Base-by-base conservation (phyloP, 2,113 vertebrate species). In the Ginglymostoma cirratum region DNA sequence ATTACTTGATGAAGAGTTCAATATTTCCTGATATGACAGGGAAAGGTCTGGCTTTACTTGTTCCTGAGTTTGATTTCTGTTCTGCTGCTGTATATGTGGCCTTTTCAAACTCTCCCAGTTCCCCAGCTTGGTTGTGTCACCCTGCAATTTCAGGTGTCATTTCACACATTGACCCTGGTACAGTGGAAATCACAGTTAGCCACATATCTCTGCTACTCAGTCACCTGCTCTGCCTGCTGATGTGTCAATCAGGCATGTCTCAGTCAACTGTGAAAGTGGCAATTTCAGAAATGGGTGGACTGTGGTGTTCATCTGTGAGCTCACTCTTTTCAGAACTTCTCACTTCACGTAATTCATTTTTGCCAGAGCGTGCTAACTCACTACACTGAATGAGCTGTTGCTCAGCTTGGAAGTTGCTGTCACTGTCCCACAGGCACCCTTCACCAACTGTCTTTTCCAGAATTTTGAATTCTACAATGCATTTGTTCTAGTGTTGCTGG, bases 101-200 rank as follows among this genome's bases (percentile, higher is more conserved):
- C 87, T 61, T 90, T 90, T 90, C 87, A 90, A 55, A 90, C 17
- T 15, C 52, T 61, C 52, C 34, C 14, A 19, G 52, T 61, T 30
- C 61, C 30, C 87, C 52, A 55, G 52, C 52, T 61, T 90, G 87
- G 14, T 55, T 17, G 27, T 61, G 52, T 34, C 48, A 90, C 27
- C 61, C 48, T 90, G 87, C 52, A 90, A 90, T 90, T 90, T 55
- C 87, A 90, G 48, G 87, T 65, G 52, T 90, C 87, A 90, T 90
- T 90, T 90, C 52, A 61, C 87, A 61, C 10, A 8, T 52, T 55
- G 87, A 90, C 87, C 87, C 52, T 87, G 30, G 55, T 52, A 61
- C 87, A 65, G 27, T 90, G 15, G 52, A 55, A 90, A 61, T 61
- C 48, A 14, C 87, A 90, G 87, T 27, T 34, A 30, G 34, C 30